Evolutionary conservation across 2,113 vertebrate genomes (phyloP).

Genomic region (Hypomesus transpacificus): DNA sequence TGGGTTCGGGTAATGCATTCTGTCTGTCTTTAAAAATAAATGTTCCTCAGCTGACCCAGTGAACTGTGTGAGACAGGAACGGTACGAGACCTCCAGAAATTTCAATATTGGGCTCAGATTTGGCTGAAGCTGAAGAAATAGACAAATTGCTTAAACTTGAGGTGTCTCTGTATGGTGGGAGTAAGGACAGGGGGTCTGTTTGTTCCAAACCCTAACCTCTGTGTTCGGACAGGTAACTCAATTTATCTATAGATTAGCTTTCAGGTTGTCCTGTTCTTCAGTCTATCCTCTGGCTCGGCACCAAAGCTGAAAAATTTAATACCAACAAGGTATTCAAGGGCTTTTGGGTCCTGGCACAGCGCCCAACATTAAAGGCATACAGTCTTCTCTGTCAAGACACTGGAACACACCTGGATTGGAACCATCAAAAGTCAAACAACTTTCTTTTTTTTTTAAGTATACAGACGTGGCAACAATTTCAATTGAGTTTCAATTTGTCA

Average conservation of each 20-base stretch:
- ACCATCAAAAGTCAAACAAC: not conserved
- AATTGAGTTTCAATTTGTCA: too few species aligned
- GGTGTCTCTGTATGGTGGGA: not conserved
- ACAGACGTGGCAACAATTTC: not conserved
- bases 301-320: not conserved
- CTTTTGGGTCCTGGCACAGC: conserved; percentile 3
- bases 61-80: conserved; percentile 5
- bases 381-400: not conserved
- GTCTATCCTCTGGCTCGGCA: conserved; percentile 9
- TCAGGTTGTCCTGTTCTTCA: conserved; percentile 5
- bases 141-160: not conserved
- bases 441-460: not conserved
- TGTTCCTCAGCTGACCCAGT: not conserved
- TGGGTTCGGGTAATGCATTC: conserved; percentile 7
- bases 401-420: not conserved
- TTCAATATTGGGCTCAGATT: not conserved
- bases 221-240: conserved; percentile 3
- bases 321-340: not conserved
- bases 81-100: not conserved
- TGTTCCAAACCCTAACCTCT: not conserved
- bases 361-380: not conserved
- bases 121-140: not conserved
- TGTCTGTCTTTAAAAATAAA: not conserved
- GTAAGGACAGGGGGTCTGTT: not conserved
- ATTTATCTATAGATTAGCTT: conserved; percentile 4